Conservation (phyloP, 2,113 vertebrate species). For the Scomber scombrus region DNA sequence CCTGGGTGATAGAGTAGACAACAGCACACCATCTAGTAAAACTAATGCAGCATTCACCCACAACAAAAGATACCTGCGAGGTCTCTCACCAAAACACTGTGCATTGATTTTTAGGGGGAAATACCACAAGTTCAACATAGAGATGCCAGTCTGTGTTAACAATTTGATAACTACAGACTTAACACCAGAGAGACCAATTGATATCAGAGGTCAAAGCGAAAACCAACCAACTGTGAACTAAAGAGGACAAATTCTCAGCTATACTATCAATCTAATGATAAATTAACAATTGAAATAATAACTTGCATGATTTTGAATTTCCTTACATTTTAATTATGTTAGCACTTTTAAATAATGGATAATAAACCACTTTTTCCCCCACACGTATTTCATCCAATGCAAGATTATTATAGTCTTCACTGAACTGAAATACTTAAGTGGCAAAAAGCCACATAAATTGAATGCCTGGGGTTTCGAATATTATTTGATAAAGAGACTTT, state of each 20-base stretch:
- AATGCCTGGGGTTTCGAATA: not conserved
- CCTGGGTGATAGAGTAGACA: slow-evolving; percentile 40
- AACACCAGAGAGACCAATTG: not conserved
- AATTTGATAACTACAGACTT: not conserved
- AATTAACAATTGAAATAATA: too few species aligned
- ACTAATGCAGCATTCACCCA: slow-evolving; percentile 1
- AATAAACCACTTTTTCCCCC: too few species aligned
- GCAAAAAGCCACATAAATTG: not conserved
- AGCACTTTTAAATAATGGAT: not conserved
- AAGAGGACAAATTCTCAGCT: not conserved
- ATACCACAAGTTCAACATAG: not conserved
- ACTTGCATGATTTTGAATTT: not conserved
- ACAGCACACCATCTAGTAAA: slow-evolving; percentile 5
- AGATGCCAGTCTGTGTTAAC: not conserved
- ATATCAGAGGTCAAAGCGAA: not conserved
- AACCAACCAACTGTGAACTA: too few species aligned
- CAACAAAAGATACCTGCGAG: not conserved
- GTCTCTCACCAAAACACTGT: not conserved
- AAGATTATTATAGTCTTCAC: not conserved
- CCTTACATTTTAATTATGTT: not conserved
- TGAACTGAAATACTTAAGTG: not conserved
- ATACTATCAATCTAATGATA: too few species aligned
- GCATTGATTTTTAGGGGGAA: not conserved
- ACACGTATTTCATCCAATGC: not conserved
- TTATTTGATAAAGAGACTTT: too few species aligned